A percentile compares a stretch with the other conserved stretches of the same genome.
Conservation (phyloP, 2,888 invertebrate species). For the Leptopilina drosophilae region DNA sequence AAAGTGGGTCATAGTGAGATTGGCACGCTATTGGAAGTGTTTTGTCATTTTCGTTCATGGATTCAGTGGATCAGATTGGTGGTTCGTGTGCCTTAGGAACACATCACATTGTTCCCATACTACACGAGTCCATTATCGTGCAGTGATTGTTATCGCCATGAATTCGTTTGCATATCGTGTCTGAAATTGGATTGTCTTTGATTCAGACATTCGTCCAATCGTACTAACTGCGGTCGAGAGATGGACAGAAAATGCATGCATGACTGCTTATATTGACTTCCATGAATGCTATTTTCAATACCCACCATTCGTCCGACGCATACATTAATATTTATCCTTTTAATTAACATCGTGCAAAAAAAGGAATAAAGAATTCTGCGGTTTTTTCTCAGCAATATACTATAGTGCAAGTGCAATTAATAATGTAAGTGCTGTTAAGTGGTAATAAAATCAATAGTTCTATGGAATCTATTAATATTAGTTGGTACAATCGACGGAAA, state of each 20-base stretch:
- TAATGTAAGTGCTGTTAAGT: no score
- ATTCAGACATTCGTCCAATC: slow-evolving; percentile 31
- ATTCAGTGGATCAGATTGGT: slow-evolving; percentile 29
- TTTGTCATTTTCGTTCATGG: slow-evolving; percentile 20
- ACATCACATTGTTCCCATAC: slow-evolving; percentile 32
- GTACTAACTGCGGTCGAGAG: slow-evolving; percentile 13
- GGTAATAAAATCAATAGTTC: no score
- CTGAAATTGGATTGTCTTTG: slow-evolving; percentile 39
- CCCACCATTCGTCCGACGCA: neutral
- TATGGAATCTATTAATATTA: no score
- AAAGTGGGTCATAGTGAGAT: slow-evolving; percentile 34
- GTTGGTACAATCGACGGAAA: no score
- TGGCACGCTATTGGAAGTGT: neutral
- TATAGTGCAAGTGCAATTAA: no score
- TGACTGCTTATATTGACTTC: slow-evolving; percentile 36
- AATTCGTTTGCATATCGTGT: slow-evolving; percentile 40
- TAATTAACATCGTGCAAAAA: neutral
- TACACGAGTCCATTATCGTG: slow-evolving; percentile 34
- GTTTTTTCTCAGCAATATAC: no score
- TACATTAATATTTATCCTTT: neutral
- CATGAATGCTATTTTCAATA: slow-evolving; percentile 8
- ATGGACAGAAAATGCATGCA: slow-evolving; percentile 26
- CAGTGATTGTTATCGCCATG: slow-evolving; percentile 34
- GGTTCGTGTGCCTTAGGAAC: slow-evolving; percentile 26
- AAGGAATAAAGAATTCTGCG: neutral